These are phyloP conservation scores for Amiota communis DNA, from an alignment of 2,888 invertebrate species.

Conservation along the genomic window DNA sequence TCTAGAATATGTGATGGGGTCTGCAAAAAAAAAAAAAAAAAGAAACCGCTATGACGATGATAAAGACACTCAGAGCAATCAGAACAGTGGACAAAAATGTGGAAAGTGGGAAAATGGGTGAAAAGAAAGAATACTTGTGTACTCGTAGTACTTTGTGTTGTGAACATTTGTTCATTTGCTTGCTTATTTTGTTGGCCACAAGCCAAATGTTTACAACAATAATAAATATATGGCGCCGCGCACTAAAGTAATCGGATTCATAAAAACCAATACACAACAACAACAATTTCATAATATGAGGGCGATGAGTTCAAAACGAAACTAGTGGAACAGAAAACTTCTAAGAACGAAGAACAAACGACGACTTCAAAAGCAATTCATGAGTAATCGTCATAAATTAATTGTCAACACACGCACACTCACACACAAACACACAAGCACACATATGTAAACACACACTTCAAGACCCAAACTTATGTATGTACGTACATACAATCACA, in stretches of 20 bases:
- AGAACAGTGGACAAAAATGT: too few species aligned
- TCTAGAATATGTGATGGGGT: not conserved
- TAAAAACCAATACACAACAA: not conserved
- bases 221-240: slow-evolving; percentile 14
- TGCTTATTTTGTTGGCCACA: not conserved
- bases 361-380: slow-evolving; percentile 40
- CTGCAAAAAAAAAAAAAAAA: too few species aligned
- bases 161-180: not conserved
- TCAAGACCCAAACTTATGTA: too few species aligned
- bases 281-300: slow-evolving; percentile 21
- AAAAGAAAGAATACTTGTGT: too few species aligned
- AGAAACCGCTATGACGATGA: not conserved
- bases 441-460: not conserved
- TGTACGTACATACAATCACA: too few species aligned
- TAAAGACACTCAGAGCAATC: too few species aligned
- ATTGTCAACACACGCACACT: slow-evolving; percentile 64
- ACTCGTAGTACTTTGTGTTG: too few species aligned
- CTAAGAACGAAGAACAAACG: slow-evolving; percentile 7
- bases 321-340: not conserved
- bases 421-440: not conserved
- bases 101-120: too few species aligned
- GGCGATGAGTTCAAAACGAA: not conserved
- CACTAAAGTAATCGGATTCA: slow-evolving; percentile 12
- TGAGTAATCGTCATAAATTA: slow-evolving; percentile 72
- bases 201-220: slow-evolving; percentile 12